Evolutionary conservation across 2,888 invertebrate species (phyloP), one percentile per base, ranked within the genome.

Genomic region (Drosophila falleni): DNA sequence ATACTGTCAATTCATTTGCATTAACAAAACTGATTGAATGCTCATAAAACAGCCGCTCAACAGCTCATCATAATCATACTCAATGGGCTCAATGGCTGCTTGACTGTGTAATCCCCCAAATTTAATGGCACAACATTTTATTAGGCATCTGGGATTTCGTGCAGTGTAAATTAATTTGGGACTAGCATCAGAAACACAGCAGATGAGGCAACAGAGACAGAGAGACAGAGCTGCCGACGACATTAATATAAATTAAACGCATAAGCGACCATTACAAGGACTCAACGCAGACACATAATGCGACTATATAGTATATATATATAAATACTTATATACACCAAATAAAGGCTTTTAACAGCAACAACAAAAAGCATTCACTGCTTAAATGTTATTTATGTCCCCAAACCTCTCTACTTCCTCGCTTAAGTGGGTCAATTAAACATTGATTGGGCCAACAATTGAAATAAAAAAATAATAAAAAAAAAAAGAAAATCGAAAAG

Each of bases 211-310:
- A 8, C 10, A 33, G 19, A 29, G n/a, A 8, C 10, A 33, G 19
- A 29, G n/a, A 9, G 16, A 35, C 11, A 19, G 15, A 31, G 13
- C 63, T 53, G 76, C 60, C 69, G 65, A 78, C 64, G 80, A 75
- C 87, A 84, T 87, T 88, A 89, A 89, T 87, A 88, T 79, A 87
- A 89, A 88, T 87, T 88, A 88, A 89, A 78, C 70, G 72, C 73
- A 79, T 65, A 68, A 68, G 70, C 80, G 56, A 61, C 70, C 81
- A 72, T 67, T 59, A 67, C 76, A 65, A 76, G 70, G 69, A 73
- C 58, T 26, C 50, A 6, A 41, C 10, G 42, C 62, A 47, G 53
- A 66, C 69, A 71, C 41, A 69, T 19, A 35, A 41, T 13, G 10
- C 19, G 11, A 3, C 4, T 23, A 46, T 70, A 53, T 33, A 55